Percentiles rank a stretch among this genome's conserved stretches.
phyloP scores from a whole-genome alignment of 2,888 invertebrate genomes.

The Synanthedon myopaeformis region DNA sequence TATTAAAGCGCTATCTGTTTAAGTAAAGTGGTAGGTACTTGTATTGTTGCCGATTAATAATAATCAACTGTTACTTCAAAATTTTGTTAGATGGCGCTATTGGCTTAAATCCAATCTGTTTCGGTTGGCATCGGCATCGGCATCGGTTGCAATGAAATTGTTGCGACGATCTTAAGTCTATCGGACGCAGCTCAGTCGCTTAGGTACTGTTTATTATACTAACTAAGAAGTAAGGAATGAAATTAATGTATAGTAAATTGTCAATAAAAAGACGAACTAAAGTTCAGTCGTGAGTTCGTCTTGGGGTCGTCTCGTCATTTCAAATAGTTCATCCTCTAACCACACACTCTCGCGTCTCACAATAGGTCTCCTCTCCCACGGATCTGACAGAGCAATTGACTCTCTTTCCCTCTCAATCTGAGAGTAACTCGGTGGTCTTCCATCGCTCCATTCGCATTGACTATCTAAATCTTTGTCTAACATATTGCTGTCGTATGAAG shows the following conservation, averaged over 20 bases:
- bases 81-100: no score
- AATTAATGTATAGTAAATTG: no score
- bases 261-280: slow-evolving; percentile 33
- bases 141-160: no score
- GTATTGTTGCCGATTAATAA: no score
- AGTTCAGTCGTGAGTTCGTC: slow-evolving; percentile 91
- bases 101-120: no score
- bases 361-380: slow-evolving; percentile 62
- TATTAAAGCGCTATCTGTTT: no score
- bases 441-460: slow-evolving; percentile 68
- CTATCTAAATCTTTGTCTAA: slow-evolving; percentile 52
- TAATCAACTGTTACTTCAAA: no score
- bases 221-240: slow-evolving; percentile 1
- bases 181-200: no score
- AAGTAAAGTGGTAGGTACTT: no score
- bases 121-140: no score
- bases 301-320: slow-evolving; percentile 86
- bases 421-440: slow-evolving; percentile 41
- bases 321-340: slow-evolving; percentile 84
- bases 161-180: no score
- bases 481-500: slow-evolving; percentile 59
- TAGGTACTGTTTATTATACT: no score
- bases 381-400: slow-evolving; percentile 52
- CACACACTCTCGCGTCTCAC: slow-evolving; percentile 72
- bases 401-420: slow-evolving; percentile 52